phyloP scores from a whole-genome alignment of 2,113 vertebrate genomes.

The Ptychochromis oligacanthus region DNA sequence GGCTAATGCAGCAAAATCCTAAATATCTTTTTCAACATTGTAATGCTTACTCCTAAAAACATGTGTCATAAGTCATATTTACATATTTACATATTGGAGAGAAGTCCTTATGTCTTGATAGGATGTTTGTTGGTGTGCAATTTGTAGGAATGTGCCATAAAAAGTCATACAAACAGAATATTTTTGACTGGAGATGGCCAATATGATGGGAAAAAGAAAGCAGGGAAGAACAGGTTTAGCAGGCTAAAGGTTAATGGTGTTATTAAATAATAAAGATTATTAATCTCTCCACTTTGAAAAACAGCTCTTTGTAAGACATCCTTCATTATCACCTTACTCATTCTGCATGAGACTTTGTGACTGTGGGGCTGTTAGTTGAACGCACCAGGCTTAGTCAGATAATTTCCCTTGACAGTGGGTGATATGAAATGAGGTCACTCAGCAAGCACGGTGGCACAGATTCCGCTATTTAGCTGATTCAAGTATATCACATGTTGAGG shows the following conservation, averaged over 20 bases:
- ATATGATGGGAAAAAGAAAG: neutral
- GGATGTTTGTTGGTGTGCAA: neutral
- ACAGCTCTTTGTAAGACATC: neutral
- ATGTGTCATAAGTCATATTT: neutral
- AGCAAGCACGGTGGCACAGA: neutral
- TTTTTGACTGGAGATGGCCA: neutral
- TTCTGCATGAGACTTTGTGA: constrained; percentile 17
- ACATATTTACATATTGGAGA: neutral
- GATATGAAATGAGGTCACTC: constrained; percentile 34
- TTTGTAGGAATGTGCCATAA: neutral
- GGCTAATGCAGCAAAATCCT: neutral
- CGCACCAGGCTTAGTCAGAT: constrained; percentile 23
- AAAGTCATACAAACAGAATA: neutral
- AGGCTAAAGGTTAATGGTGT: neutral
- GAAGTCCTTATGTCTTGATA: neutral
- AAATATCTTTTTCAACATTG: neutral
- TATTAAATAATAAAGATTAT: neutral
- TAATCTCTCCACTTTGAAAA: neutral
- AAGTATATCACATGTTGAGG: neutral
- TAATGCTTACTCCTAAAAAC: neutral
- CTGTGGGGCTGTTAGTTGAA: constrained; percentile 31
- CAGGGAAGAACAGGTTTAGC: neutral
- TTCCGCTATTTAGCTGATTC: constrained; percentile 29
- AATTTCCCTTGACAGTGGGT: constrained; percentile 41
- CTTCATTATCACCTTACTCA: constrained; percentile 38